Evolutionary conservation across 2,113 vertebrate genomes (phyloP).

Genomic region (Butorides virescens): DNA sequence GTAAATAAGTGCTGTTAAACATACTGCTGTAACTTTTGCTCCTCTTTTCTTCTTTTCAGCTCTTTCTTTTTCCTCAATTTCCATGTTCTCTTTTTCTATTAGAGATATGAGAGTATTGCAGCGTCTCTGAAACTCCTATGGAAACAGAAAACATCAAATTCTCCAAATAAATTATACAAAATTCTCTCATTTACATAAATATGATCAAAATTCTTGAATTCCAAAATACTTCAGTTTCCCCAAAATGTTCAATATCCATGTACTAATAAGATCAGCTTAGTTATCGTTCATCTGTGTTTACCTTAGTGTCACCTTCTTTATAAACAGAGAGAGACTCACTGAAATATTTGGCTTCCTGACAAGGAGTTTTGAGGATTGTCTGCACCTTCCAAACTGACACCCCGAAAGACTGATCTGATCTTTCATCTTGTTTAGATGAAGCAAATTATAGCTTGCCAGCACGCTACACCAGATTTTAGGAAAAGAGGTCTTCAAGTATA

Average conservation of each 20-base stretch:
- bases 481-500: neutral
- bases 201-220: neutral
- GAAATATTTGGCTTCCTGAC: neutral
- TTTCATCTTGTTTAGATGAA: neutral
- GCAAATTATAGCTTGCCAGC: neutral
- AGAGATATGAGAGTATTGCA: constrained; percentile 91
- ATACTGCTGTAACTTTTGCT: constrained; percentile 82
- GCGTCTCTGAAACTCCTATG: constrained; percentile 88
- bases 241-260: neutral
- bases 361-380: neutral
- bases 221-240: neutral
- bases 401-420: neutral
- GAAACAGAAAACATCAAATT: constrained; percentile 39
- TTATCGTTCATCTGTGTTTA: neutral
- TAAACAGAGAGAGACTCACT: neutral
- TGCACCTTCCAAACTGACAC: neutral
- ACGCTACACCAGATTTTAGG: neutral
- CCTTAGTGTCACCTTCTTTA: neutral
- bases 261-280: neutral
- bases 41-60: constrained; percentile 89
- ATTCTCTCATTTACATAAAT: neutral
- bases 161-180: neutral
- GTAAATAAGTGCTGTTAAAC: constrained; percentile 46
- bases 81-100: constrained; percentile 91
- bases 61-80: constrained; percentile 90